phyloP scores from a whole-genome alignment of 1,140 invertebrate species.

The Scylla paramamosain region DNA sequence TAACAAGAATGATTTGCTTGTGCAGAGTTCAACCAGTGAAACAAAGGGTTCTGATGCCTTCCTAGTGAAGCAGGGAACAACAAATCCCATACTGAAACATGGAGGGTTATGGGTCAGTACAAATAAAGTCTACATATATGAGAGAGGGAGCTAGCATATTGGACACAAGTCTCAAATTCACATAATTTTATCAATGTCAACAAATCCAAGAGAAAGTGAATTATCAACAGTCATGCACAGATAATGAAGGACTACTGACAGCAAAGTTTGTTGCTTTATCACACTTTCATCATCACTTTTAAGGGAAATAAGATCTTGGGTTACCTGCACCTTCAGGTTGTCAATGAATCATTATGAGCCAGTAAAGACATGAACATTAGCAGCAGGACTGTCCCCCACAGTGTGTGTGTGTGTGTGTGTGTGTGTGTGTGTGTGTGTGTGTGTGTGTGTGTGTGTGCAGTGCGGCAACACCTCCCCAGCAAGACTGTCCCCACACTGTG shows the following conservation, averaged over 20 bases:
- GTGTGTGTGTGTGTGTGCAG: too few relatives aligned
- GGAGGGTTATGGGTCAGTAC: constrained; percentile 50
- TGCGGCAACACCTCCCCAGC: too few relatives aligned
- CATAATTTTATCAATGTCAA: constrained; percentile 56
- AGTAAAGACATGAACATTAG: too few relatives aligned
- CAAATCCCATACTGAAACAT: constrained; percentile 53
- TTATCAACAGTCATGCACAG: constrained; percentile 70
- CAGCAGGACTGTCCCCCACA: too few relatives aligned
- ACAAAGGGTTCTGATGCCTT: constrained; percentile 62
- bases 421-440: too few relatives aligned
- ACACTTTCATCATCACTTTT: constrained; percentile 59
- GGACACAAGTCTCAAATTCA: constrained; percentile 43
- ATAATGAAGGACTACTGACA: constrained; percentile 69
- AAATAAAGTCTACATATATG: constrained; percentile 53
- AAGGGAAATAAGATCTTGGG: not conserved
- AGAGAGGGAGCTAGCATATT: constrained; percentile 60
- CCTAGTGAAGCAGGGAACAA: constrained; percentile 62
- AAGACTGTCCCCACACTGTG: too few relatives aligned
- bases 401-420: too few relatives aligned
- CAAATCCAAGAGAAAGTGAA: constrained; percentile 44
- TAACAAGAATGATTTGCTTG: not conserved
- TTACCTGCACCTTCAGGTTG: not conserved
- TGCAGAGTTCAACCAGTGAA: not conserved
- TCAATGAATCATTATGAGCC: too few relatives aligned
- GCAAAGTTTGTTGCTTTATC: constrained; percentile 49